phyloP scores from a whole-genome alignment of 1,140 invertebrate genomes.

The Drosophila sulfurigaster region DNA sequence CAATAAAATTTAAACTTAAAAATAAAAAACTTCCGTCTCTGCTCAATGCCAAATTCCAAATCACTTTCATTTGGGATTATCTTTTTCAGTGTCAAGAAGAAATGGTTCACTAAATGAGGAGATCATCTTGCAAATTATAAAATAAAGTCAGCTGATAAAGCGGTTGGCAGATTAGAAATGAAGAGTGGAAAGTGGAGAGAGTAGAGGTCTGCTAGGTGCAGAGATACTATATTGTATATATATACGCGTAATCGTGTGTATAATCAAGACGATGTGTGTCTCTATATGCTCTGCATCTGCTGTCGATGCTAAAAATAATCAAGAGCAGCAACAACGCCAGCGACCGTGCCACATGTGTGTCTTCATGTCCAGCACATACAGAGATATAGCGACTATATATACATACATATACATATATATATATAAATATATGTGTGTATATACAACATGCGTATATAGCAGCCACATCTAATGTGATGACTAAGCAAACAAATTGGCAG shows the following conservation, averaged over 20 bases:
- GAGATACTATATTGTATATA: background rate
- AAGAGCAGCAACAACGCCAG: conserved; percentile 4
- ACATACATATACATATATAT: conserved; percentile 30
- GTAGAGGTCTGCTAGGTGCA: conserved; percentile 1
- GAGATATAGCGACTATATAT: conserved; percentile 13
- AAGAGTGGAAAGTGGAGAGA: background rate
- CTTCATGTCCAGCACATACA: conserved; percentile 34
- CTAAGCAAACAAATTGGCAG: conserved; percentile 77
- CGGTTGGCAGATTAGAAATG: conserved; percentile 15
- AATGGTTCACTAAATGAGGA: background rate
- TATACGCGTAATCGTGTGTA: conserved; percentile 8
- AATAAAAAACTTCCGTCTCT: no score
- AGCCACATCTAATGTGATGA: conserved; percentile 50
- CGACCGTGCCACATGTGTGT: conserved; percentile 41
- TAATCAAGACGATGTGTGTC: conserved; percentile 1
- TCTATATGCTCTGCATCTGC: conserved; percentile 38
- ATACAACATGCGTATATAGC: conserved; percentile 19
- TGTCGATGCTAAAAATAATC: conserved; percentile 47
- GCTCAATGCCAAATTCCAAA: no score
- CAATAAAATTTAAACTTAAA: no score
- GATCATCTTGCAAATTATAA: background rate
- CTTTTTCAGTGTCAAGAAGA: no score
- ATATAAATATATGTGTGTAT: conserved; percentile 39
- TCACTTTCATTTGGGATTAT: no score
- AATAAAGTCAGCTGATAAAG: conserved; percentile 4